Percentiles rank a stretch among this genome's conserved stretches.
Evolutionary conservation across 2,888 invertebrate genomes (phyloP).

Genomic region (Resseliella maxima): DNA sequence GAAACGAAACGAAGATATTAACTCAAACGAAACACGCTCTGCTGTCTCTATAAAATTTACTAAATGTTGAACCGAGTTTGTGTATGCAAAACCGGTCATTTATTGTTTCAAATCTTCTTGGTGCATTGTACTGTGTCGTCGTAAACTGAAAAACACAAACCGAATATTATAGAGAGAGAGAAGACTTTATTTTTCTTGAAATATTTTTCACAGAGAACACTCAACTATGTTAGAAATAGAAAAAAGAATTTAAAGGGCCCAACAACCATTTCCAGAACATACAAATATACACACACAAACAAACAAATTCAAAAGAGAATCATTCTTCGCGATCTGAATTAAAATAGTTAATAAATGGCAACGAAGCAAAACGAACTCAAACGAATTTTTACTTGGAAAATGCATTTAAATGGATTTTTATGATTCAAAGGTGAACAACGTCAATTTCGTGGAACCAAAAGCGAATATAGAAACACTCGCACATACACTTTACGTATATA

Average conservation of each 20-base stretch:
- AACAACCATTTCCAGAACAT: neutral
- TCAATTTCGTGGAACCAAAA: neutral
- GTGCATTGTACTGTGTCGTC: constrained; percentile 26
- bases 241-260: constrained; percentile 35
- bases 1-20: neutral
- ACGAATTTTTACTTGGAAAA: constrained; percentile 11
- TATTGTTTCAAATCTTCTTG: constrained; percentile 26
- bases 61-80: constrained; percentile 10
- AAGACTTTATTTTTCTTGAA: neutral
- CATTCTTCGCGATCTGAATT: neutral
- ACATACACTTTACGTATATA: no score
- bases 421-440: constrained; percentile 18
- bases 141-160: neutral
- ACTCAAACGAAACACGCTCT: neutral
- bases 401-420: constrained; percentile 48
- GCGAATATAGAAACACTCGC: neutral
- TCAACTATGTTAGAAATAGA: neutral
- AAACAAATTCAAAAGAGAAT: neutral
- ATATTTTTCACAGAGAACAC: neutral
- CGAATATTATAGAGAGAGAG: neutral
- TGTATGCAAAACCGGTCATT: constrained; percentile 54
- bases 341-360: constrained; percentile 20
- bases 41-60: neutral
- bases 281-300: neutral
- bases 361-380: neutral